These are phyloP conservation scores for Bombus waltoni DNA, from an alignment of 1,140 invertebrate genomes.

Conservation along the genomic window DNA sequence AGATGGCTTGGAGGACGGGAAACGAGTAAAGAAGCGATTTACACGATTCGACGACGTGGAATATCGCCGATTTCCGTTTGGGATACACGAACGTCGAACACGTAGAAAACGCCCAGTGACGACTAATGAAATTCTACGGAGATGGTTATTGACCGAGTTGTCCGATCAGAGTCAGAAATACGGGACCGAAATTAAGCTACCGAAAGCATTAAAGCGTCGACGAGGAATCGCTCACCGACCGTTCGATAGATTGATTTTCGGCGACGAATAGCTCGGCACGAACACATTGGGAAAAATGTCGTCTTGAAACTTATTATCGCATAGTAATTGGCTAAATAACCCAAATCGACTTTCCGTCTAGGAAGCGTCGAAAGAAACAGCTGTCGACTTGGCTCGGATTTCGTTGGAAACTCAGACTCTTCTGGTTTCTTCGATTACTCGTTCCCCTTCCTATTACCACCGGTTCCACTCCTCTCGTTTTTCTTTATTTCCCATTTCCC, in stretches of 20 bases:
- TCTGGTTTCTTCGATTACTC: slow-evolving; percentile 12
- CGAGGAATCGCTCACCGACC: not conserved
- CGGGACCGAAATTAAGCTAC: not conserved
- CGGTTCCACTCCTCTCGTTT: not conserved
- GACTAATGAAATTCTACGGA: slow-evolving; percentile 59
- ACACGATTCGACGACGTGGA: slow-evolving; percentile 38
- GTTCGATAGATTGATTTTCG: not conserved
- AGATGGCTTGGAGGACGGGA: not conserved
- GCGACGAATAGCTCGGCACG: not conserved
- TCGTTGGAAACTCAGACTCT: not conserved
- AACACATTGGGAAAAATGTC: not conserved
- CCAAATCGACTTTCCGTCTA: not conserved
- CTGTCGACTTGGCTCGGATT: not conserved
- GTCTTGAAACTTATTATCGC: not conserved
- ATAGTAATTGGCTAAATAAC: not conserved
- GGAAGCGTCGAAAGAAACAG: not conserved
- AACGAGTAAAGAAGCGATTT: slow-evolving; percentile 47
- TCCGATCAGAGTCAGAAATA: slow-evolving; percentile 15
- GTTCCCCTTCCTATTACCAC: not conserved
- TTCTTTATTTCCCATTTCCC: not conserved
- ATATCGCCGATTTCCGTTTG: slow-evolving; percentile 41
- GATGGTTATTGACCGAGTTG: slow-evolving; percentile 46
- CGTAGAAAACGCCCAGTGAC: slow-evolving; percentile 30
- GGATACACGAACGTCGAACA: slow-evolving; percentile 22
- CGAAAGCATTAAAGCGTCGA: not conserved